Conservation (phyloP, 2,797 vertebrate genomes). For the Enteromius fasciolatus region DNA sequence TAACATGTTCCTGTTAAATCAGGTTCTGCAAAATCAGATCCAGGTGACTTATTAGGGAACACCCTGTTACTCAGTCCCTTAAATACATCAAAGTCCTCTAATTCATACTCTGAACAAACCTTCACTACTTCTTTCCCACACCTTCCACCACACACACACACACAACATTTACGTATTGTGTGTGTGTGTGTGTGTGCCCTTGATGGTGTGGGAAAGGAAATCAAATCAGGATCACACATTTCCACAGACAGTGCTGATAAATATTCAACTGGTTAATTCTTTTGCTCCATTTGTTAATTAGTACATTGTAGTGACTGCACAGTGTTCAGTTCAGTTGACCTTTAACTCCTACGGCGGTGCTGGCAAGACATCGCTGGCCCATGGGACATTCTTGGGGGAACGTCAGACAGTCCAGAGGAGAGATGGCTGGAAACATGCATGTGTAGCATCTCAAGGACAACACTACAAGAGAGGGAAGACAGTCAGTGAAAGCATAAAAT, state of each 20-base stretch:
- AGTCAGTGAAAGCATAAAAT: neutral
- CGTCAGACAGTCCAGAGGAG: slow-evolving; percentile 78
- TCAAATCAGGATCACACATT: neutral
- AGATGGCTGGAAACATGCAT: slow-evolving; percentile 79
- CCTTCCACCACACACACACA: neutral
- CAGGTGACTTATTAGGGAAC: neutral
- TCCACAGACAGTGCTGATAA: neutral
- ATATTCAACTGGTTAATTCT: neutral
- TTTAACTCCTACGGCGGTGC: slow-evolving; percentile 65
- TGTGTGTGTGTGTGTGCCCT: neutral
- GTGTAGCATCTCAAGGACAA: slow-evolving; percentile 75
- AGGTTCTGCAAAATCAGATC: neutral
- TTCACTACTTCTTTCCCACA: slow-evolving; percentile 3
- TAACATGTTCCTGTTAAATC: neutral
- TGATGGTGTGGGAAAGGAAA: neutral
- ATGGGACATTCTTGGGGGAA: slow-evolving; percentile 74
- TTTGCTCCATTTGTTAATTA: neutral
- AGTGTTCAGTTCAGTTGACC: slow-evolving; percentile 65
- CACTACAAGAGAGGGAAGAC: neutral
- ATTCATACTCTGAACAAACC: neutral
- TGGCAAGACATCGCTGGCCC: slow-evolving; percentile 76
- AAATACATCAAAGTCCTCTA: neutral
- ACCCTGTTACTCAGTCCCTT: neutral
- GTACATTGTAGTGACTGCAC: neutral
- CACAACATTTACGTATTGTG: neutral